Conservation (phyloP, 2,797 vertebrate species). For the Leucoraja ocellata region DNA sequence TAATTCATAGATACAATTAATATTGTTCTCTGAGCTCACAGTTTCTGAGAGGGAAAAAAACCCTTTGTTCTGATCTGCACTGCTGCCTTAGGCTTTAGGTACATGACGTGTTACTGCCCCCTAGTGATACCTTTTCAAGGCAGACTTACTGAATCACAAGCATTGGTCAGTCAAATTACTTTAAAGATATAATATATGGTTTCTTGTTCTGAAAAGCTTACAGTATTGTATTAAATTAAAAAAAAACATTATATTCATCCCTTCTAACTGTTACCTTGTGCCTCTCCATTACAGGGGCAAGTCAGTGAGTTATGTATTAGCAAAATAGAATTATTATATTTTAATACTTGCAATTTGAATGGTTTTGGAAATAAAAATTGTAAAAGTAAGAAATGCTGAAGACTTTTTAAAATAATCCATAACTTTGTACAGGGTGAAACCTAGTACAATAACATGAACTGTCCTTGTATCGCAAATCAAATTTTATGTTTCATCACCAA, state of each 20-base stretch:
- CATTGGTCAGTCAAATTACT: conserved; percentile 36
- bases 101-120: conserved; percentile 98
- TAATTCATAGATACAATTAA: conserved; percentile 36
- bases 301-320: conserved; percentile 22
- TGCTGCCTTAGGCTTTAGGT: conserved; percentile 59
- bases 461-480: neutral
- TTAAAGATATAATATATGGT: conserved; percentile 30
- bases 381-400: too few species aligned
- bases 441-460: neutral
- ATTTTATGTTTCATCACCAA: neutral
- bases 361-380: neutral
- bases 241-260: neutral
- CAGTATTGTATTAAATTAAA: neutral
- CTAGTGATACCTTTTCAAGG: conserved; percentile 68
- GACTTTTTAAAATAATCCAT: neutral
- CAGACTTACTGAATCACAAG: neutral
- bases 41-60: conserved; percentile 58
- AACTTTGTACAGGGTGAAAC: neutral
- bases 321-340: neutral
- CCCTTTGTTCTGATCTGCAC: conserved; percentile 88
- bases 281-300: neutral
- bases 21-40: conserved; percentile 40
- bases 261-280: neutral
- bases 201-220: conserved; percentile 32
- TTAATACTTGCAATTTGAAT: neutral